These are phyloP conservation scores for Hippocampus barbouri DNA, from an alignment of 2,113 vertebrate genomes.

Conservation along the genomic window DNA sequence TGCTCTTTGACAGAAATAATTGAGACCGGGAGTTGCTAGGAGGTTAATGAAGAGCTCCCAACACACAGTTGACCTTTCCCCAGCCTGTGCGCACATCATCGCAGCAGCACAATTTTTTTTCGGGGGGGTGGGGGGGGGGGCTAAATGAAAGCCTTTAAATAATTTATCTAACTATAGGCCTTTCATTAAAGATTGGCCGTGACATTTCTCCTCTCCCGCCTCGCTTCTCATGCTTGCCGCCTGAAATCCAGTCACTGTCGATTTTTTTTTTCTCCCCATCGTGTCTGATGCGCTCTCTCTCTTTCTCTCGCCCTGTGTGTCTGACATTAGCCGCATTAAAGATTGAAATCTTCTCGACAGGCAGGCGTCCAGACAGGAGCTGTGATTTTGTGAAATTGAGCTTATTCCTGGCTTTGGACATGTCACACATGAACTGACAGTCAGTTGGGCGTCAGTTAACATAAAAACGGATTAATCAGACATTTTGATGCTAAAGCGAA, in stretches of 20 bases:
- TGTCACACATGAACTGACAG: conserved; percentile 18
- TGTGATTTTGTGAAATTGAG: conserved; percentile 43
- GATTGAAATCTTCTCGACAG: conserved; percentile 50
- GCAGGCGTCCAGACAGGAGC: conserved; percentile 23
- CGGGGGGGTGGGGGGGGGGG: conserved; percentile 46
- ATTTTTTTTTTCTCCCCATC: conserved; percentile 46
- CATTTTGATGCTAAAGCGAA: conserved; percentile 11
- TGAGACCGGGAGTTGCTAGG: conserved; percentile 67
- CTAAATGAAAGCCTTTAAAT: conserved; percentile 81
- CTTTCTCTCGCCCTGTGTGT: conserved; percentile 4
- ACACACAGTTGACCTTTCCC: conserved; percentile 75
- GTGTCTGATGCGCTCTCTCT: conserved; percentile 9
- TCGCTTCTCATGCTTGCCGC: conserved; percentile 45
- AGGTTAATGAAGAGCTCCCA: conserved; percentile 80
- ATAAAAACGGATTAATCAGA: conserved; percentile 20
- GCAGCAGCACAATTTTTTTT: conserved; percentile 38
- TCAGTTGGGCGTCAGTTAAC: conserved; percentile 16
- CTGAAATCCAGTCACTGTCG: conserved; percentile 63
- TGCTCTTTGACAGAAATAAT: conserved; percentile 72
- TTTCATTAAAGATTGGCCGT: conserved; percentile 72
- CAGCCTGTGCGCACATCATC: conserved; percentile 65
- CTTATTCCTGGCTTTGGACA: conserved; percentile 40
- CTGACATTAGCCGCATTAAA: conserved; percentile 60
- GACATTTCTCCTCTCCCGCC: conserved; percentile 65
- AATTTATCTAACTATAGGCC: conserved; percentile 77